Percentiles rank a stretch among this genome's conserved stretches.
Evolutionary conservation across 2,113 vertebrate species (phyloP).

Genomic region (Suncus etruscus): DNA sequence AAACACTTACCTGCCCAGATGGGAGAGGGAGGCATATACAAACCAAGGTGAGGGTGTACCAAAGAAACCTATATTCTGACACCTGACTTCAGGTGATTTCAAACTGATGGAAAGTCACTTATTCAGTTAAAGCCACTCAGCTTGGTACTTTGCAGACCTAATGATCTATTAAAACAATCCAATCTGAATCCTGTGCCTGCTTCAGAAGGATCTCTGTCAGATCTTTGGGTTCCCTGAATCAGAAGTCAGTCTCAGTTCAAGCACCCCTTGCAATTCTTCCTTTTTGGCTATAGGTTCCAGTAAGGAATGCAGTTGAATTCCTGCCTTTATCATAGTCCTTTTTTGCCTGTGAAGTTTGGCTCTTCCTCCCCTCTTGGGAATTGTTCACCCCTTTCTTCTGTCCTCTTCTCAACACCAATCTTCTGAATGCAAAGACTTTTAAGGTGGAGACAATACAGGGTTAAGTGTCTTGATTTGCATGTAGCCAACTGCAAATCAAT

Average conservation of each 20-base stretch:
- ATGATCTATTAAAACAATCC: background rate
- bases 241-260: background rate
- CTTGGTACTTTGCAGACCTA: background rate
- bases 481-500: no score
- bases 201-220: background rate
- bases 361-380: no score
- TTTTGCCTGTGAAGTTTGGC: no score
- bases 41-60: background rate
- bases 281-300: background rate
- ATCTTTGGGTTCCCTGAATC: no score
- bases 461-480: no score
- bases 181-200: accelerated
- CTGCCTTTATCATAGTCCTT: background rate
- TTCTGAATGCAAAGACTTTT: no score
- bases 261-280: background rate
- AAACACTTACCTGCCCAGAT: background rate
- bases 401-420: background rate
- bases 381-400: no score
- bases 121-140: background rate
- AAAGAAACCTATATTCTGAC: accelerated
- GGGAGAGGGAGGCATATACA: background rate
- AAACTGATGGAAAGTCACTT: background rate
- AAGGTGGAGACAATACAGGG: no score
- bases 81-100: background rate
- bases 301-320: no score